These are phyloP conservation scores for Pachliopta kotzebuea DNA, from an alignment of 2,888 invertebrate species.

Conservation along the genomic window DNA sequence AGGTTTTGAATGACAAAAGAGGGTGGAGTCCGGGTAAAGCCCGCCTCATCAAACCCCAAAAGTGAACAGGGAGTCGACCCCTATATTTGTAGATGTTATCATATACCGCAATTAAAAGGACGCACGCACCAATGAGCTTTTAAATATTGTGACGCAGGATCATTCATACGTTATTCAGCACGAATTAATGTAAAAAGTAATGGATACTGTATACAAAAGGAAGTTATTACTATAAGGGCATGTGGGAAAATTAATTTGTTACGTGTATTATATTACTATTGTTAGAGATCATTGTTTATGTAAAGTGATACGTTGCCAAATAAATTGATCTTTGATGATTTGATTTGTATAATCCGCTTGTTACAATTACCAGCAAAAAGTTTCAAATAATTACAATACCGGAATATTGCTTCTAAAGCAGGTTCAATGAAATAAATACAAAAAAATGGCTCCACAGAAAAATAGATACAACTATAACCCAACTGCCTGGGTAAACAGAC, in stretches of 20 bases:
- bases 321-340: conserved; percentile 26
- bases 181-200: conserved; percentile 52
- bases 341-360: conserved; percentile 12
- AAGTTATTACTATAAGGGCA: conserved; percentile 76
- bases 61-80: conserved; percentile 29
- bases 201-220: conserved; percentile 75
- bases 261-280: conserved; percentile 54
- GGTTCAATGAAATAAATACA: too few relatives aligned
- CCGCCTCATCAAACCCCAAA: conserved; percentile 44
- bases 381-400: neutral
- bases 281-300: conserved; percentile 39
- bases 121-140: conserved; percentile 55
- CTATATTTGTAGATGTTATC: conserved; percentile 52
- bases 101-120: conserved; percentile 51
- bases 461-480: too few relatives aligned
- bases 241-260: conserved; percentile 79
- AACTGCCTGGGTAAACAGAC: too few relatives aligned
- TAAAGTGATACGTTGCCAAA: conserved; percentile 36
- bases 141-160: conserved; percentile 71
- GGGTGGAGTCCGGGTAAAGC: conserved; percentile 42
- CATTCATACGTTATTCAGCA: conserved; percentile 64
- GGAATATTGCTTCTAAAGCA: neutral
- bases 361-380: neutral
- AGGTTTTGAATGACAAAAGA: conserved; percentile 36
- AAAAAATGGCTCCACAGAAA: too few relatives aligned